Evolutionary conservation across 2,113 vertebrate species (phyloP).

Genomic region (Calypte anna): DNA sequence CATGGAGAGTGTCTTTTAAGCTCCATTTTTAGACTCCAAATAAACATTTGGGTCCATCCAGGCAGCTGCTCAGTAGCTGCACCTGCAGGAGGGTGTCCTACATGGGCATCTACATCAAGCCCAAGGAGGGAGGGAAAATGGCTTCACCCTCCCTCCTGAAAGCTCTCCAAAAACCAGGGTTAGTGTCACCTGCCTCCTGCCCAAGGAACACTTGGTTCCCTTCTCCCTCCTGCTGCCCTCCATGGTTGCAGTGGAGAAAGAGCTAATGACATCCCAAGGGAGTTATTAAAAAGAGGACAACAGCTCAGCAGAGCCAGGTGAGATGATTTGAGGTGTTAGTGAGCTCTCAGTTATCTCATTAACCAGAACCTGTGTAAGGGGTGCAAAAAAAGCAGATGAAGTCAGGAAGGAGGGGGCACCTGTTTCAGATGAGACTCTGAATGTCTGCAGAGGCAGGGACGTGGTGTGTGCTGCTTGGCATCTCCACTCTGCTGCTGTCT

Average conservation of each 20-base stretch:
- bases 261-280: background rate
- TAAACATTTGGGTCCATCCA: background rate
- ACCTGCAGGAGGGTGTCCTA: background rate
- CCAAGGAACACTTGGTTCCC: background rate
- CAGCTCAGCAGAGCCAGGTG: background rate
- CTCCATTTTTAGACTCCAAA: background rate
- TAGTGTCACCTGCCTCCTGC: background rate
- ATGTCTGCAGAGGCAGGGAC: background rate
- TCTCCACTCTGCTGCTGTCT: background rate
- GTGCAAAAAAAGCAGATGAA: background rate
- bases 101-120: background rate
- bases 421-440: background rate
- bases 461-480: background rate
- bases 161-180: background rate
- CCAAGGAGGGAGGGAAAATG: background rate
- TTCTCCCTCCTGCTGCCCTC: background rate
- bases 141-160: background rate
- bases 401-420: rapidly evolving
- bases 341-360: background rate
- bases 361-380: background rate
- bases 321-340: background rate
- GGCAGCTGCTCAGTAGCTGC: background rate
- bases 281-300: background rate
- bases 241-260: background rate
- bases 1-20: background rate